phyloP scores from a whole-genome alignment of 1,140 invertebrate species.

The Antheraea pernyi region DNA sequence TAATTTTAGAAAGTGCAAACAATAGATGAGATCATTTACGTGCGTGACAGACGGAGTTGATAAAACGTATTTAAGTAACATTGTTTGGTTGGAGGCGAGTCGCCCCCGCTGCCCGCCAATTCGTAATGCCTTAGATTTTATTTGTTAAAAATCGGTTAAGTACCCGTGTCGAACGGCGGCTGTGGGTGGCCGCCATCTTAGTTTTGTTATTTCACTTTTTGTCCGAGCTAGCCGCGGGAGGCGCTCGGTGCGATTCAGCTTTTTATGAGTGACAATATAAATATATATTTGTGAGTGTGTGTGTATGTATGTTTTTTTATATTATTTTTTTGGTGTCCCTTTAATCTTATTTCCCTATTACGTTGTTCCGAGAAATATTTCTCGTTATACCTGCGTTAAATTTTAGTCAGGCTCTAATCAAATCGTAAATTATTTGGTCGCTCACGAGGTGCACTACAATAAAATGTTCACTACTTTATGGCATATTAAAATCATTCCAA shows the following conservation, averaged over 20 bases:
- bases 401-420: conserved; percentile 65
- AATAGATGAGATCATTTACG: conserved; percentile 13
- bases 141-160: conserved; percentile 80
- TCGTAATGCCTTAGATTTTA: conserved; percentile 79
- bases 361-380: conserved; percentile 54
- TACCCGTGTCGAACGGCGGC: conserved; percentile 76
- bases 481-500: conserved; percentile 53
- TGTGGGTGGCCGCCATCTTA: conserved; percentile 75
- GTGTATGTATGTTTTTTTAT: background rate
- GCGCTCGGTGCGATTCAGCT: conserved; percentile 61
- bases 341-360: conserved; percentile 51
- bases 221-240: conserved; percentile 65
- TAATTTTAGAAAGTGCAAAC: conserved; percentile 11
- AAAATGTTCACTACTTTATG: conserved; percentile 68
- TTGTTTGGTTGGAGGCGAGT: conserved; percentile 40
- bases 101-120: conserved; percentile 49
- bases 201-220: conserved; percentile 74
- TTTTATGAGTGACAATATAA: conserved; percentile 75
- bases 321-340: conserved; percentile 27
- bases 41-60: conserved; percentile 31
- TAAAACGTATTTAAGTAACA: conserved; percentile 51
- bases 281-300: conserved; percentile 15
- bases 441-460: conserved; percentile 25
- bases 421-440: conserved; percentile 66
- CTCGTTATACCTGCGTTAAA: conserved; percentile 65